These are phyloP conservation scores for Platycnemis pennipes DNA, from an alignment of 2,888 invertebrate genomes.

Conservation along the genomic window DNA sequence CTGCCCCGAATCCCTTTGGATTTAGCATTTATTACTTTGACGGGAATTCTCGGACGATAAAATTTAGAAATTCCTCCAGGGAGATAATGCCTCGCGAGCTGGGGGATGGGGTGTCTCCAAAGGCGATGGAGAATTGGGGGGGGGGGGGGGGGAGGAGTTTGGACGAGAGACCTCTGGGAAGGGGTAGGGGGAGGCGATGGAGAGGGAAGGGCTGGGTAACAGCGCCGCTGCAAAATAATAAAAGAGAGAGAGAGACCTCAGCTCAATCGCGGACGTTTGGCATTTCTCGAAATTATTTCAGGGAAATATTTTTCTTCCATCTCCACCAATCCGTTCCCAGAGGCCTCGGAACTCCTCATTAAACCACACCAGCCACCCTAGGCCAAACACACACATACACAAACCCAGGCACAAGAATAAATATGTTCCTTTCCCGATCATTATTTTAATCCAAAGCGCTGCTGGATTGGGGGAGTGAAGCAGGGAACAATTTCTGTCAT, in stretches of 20 bases:
- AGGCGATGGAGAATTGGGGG: not conserved
- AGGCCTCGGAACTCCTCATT: conserved; percentile 7
- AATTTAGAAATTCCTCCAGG: not conserved
- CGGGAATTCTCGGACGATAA: not conserved
- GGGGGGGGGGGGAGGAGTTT: not conserved
- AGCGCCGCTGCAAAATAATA: not conserved
- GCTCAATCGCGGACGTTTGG: not conserved
- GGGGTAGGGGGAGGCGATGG: not conserved
- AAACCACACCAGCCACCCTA: conserved; percentile 5
- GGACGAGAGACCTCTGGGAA: not conserved
- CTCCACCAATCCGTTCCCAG: not conserved
- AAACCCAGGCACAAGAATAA: not conserved
- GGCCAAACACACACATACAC: not conserved
- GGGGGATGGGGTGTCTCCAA: not conserved
- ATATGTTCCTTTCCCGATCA: not conserved
- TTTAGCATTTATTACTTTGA: not conserved
- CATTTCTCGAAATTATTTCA: conserved; percentile 1
- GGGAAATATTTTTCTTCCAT: not conserved
- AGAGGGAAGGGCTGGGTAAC: not conserved
- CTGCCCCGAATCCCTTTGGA: not conserved
- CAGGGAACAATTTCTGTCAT: not conserved
- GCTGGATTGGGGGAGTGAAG: not conserved
- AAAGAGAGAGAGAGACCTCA: not conserved
- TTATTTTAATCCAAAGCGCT: conserved; percentile 14
- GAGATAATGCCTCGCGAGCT: not conserved